Conservation (phyloP, 2,797 vertebrate species). For the Sarcoramphus papa region DNA sequence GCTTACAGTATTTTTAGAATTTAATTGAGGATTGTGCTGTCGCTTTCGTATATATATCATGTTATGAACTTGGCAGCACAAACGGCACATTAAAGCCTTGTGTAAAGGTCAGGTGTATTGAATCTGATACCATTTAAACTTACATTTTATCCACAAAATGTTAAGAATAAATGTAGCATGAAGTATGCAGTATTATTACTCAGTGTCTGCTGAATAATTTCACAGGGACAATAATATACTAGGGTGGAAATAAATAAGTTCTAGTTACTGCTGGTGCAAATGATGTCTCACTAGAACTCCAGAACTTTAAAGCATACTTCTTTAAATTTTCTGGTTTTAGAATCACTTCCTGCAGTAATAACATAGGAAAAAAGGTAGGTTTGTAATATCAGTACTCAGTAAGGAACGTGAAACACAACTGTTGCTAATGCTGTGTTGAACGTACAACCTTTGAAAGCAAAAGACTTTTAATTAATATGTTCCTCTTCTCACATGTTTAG, state of each 20-base stretch:
- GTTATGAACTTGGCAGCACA: background rate
- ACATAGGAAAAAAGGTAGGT: background rate
- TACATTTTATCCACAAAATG: background rate
- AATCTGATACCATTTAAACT: background rate
- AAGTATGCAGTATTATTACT: background rate
- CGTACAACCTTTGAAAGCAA: background rate
- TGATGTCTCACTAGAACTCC: background rate
- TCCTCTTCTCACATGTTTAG: background rate
- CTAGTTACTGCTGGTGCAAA: background rate
- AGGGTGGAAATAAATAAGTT: background rate
- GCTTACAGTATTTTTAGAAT: background rate
- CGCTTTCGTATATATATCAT: background rate
- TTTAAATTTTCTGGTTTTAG: background rate
- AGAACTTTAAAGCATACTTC: background rate
- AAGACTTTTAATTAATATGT: background rate
- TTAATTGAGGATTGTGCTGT: conserved; percentile 14
- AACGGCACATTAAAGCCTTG: background rate
- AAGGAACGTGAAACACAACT: background rate
- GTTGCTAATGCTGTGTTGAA: background rate
- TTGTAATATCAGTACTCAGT: background rate
- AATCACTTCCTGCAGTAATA: background rate
- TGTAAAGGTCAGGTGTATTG: conserved; percentile 2
- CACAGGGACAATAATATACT: background rate
- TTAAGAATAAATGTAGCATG: background rate
- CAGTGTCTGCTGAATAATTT: background rate